Base-by-base conservation (phyloP, 2,113 vertebrate genomes). In the Calonectris borealis region DNA sequence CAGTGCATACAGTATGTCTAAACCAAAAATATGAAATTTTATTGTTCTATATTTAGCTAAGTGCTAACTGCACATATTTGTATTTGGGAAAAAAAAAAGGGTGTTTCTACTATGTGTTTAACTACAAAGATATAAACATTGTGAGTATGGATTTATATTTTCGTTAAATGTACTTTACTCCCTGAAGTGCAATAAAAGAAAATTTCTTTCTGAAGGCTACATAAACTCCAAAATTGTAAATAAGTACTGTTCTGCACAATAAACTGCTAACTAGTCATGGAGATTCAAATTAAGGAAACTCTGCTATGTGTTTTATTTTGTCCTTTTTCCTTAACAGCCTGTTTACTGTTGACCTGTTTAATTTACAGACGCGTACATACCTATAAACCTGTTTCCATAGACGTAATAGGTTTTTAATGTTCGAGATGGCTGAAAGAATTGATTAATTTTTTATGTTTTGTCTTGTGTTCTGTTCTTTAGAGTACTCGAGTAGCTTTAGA, bases 401-500 rank as follows among this genome's bases (percentile, higher is more conserved):
- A 62, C 69, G 34, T 36, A 52, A 58, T 36, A 60, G 54, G 14
- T 48, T 90, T 83, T 94, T 93, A 88, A 82, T 79, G 40, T 73
- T 86, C 91, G 58, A 90, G 58, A 91, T 64, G 58, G 46, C 34
- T 83, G 91, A 92, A 69, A 95, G 27, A 79, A 77, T 83, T 78
- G 26, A 90, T 93, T 54, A 2, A 36, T 72, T 86, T 96, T 97
- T 95, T 70, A 72, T 96, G 31, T 48, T 96, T 93, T 86, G 68
- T 96, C 62, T 94, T 96, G 40, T 94, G 32, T 96, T 98, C 91
- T 97, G 42, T 96, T 95, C 92, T 89, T 55, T 96, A 99, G 99
- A 99, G 98, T 97, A 99, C 99, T 54, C 98, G 91, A 96, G 91
- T 98, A 94, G 98, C 99, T 76, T 89, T 99, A 96, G 98, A 99